Evolutionary conservation across 1,140 invertebrate species (phyloP).

Genomic region (Melitaea cinxia): DNA sequence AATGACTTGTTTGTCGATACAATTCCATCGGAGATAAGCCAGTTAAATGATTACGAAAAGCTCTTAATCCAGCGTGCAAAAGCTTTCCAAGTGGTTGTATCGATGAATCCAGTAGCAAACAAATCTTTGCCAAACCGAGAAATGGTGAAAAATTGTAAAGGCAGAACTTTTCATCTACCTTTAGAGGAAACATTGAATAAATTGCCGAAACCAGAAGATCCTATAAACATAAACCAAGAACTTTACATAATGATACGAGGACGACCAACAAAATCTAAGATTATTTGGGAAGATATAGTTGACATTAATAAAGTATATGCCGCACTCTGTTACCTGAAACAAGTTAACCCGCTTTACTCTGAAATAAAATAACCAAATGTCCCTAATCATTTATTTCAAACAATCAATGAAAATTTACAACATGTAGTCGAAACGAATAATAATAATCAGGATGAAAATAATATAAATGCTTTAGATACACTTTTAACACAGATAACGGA

Average conservation of each 20-base stretch:
- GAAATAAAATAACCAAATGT: constrained; percentile 34
- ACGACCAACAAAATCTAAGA: constrained; percentile 39
- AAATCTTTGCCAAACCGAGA: constrained; percentile 35
- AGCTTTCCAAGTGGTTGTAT: constrained; percentile 34
- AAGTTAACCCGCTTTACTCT: constrained; percentile 30
- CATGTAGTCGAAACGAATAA: constrained; percentile 7
- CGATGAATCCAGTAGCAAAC: constrained; percentile 36
- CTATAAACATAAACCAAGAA: constrained; percentile 36
- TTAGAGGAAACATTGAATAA: constrained; percentile 42
- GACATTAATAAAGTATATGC: constrained; percentile 26
- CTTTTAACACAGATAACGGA: constrained; percentile 35
- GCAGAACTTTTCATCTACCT: constrained; percentile 41
- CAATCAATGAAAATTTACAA: constrained; percentile 10
- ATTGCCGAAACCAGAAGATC: constrained; percentile 34
- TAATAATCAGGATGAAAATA: constrained; percentile 4
- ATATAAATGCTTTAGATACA: constrained; percentile 16
- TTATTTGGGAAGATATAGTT: constrained; percentile 41
- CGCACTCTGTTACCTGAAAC: constrained; percentile 24
- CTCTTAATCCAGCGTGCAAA: constrained; percentile 37
- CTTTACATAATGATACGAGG: constrained; percentile 40
- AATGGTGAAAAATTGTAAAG: constrained; percentile 38
- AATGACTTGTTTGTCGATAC: constrained; percentile 28
- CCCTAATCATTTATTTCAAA: constrained; percentile 11
- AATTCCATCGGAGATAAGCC: constrained; percentile 20
- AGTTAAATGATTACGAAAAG: constrained; percentile 35